These are phyloP conservation scores for Hypena proboscidalis DNA, from an alignment of 2,888 invertebrate genomes.

Conservation along the genomic window DNA sequence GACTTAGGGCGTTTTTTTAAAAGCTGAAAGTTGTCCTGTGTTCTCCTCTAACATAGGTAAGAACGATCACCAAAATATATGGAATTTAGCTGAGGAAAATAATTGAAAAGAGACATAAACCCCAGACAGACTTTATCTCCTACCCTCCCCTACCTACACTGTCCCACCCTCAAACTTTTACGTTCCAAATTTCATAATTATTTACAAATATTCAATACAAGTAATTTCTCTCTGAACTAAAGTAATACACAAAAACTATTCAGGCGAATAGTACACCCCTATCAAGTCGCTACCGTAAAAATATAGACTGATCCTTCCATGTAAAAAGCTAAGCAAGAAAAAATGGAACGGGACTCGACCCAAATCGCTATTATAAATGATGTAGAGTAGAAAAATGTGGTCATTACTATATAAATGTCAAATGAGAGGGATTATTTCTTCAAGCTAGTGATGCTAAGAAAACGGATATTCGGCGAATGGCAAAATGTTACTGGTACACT, in stretches of 20 bases:
- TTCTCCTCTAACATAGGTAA: no score
- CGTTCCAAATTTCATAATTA: no score
- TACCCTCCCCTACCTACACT: no score
- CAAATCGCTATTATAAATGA: slow-evolving; percentile 42
- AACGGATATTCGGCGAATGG: slow-evolving; percentile 24
- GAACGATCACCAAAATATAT: no score
- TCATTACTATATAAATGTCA: slow-evolving; percentile 45
- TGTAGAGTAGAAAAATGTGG: slow-evolving; percentile 29
- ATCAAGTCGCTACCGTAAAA: slow-evolving; percentile 10
- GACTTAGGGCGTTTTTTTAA: no score
- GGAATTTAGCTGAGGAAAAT: no score
- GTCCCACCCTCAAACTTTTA: no score
- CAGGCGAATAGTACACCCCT: neutral
- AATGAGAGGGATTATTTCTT: slow-evolving; percentile 28
- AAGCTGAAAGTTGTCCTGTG: no score
- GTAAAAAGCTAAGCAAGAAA: slow-evolving; percentile 20
- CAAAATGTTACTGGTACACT: no score
- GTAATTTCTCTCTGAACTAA: neutral
- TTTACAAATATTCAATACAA: no score
- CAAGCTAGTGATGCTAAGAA: slow-evolving; percentile 17
- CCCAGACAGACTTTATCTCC: no score
- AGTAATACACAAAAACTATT: neutral
- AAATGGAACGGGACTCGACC: slow-evolving; percentile 19
- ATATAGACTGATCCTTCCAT: slow-evolving; percentile 4
- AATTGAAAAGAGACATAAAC: no score